These are phyloP conservation scores for Bimastos eiseni DNA, from an alignment of 2,888 invertebrate species.

Conservation along the genomic window DNA sequence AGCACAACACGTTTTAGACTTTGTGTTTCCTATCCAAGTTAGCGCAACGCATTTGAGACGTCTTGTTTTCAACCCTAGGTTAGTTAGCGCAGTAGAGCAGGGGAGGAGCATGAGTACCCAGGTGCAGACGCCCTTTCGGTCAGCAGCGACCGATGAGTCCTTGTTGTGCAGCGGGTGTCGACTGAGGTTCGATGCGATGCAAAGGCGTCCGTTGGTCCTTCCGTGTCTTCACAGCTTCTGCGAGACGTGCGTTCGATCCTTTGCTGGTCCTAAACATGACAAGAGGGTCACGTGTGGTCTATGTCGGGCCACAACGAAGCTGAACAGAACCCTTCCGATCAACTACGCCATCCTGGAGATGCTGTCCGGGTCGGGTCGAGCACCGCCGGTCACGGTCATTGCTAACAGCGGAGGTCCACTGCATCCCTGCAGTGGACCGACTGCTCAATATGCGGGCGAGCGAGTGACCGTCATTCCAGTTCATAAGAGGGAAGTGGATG, in stretches of 20 bases:
- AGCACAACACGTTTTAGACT: too few species aligned
- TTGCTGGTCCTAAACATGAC: neutral
- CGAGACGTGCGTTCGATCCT: neutral
- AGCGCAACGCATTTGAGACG: too few species aligned
- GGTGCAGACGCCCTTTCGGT: neutral
- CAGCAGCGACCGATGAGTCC: neutral
- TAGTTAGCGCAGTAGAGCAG: neutral
- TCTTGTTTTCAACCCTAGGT: too few species aligned
- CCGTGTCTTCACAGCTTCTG: constrained; percentile 27
- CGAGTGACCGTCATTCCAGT: constrained; percentile 16
- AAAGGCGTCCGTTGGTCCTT: constrained; percentile 23
- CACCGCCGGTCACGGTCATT: neutral
- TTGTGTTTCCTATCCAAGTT: too few species aligned
- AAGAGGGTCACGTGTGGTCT: constrained; percentile 22
- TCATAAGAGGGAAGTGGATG: neutral
- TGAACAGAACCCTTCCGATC: constrained; percentile 18
- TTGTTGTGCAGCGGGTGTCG: constrained; percentile 21
- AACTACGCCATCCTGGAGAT: constrained; percentile 26
- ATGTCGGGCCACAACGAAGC: constrained; percentile 21
- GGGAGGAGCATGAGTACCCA: neutral
- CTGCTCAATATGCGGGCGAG: neutral
- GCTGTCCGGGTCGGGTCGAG: neutral
- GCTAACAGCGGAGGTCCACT: neutral
- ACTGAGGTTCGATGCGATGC: constrained; percentile 16
- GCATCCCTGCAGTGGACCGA: neutral